Evolutionary conservation across 1,140 invertebrate species (phyloP).

Genomic region (Drosophila novamexicana): DNA sequence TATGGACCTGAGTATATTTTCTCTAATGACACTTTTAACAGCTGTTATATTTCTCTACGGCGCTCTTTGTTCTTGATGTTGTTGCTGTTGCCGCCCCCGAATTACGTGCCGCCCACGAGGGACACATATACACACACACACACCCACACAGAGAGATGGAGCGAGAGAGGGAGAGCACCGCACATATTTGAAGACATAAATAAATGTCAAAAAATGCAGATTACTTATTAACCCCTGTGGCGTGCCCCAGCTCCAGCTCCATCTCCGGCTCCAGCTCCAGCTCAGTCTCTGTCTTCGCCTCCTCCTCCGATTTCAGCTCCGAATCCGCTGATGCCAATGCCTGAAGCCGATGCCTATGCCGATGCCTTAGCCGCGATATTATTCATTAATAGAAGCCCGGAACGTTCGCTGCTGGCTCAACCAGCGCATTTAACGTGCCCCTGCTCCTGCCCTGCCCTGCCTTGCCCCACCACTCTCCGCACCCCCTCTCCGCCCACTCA

Average conservation of each 20-base stretch:
- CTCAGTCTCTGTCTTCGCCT: neutral
- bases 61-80: slow-evolving; percentile 18
- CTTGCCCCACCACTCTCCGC: neutral
- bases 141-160: neutral
- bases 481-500: neutral
- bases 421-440: slow-evolving; percentile 26
- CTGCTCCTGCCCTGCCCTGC: neutral
- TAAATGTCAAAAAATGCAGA: slow-evolving; percentile 84
- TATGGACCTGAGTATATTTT: slow-evolving; percentile 54
- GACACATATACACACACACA: neutral
- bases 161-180: slow-evolving; percentile 7
- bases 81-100: slow-evolving; percentile 17
- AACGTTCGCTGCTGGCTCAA: slow-evolving; percentile 21
- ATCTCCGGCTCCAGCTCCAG: slow-evolving; percentile 2
- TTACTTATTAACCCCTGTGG: slow-evolving; percentile 84
- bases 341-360: slow-evolving; percentile 38
- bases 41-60: slow-evolving; percentile 71
- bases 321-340: slow-evolving; percentile 15
- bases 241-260: slow-evolving; percentile 56
- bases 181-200: slow-evolving; percentile 84
- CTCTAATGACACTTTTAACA: slow-evolving; percentile 76
- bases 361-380: slow-evolving; percentile 75
- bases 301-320: neutral
- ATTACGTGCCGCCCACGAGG: neutral
- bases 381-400: slow-evolving; percentile 79